phyloP scores from a whole-genome alignment of 2,797 vertebrate species.

The Margarornis squamiger region DNA sequence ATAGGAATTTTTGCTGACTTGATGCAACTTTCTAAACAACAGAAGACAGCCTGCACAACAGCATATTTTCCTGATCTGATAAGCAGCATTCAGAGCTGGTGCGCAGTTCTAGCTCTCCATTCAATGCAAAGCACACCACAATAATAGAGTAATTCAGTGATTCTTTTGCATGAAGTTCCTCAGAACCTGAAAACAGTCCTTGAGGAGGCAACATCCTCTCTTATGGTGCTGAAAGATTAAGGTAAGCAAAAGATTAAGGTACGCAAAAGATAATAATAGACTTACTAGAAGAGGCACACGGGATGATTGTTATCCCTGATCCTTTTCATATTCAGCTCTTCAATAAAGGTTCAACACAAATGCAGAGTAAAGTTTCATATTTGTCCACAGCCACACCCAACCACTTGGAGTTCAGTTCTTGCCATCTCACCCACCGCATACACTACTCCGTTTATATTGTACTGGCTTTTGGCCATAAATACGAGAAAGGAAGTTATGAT shows the following conservation, averaged over 20 bases:
- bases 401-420: neutral
- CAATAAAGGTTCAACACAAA: neutral
- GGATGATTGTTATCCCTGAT: neutral
- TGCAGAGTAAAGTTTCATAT: neutral
- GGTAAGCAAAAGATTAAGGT: conserved; percentile 20
- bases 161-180: neutral
- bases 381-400: conserved; percentile 1
- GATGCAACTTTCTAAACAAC: conserved; percentile 20
- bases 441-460: neutral
- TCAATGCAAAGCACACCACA: neutral
- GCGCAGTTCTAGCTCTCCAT: neutral
- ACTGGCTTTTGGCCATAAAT: conserved; percentile 57
- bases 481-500: conserved; percentile 66
- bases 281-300: neutral
- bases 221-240: neutral
- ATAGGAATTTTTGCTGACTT: conserved; percentile 31
- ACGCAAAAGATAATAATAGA: conserved; percentile 19
- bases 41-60: conserved; percentile 13
- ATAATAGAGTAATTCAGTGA: neutral
- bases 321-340: neutral
- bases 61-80: neutral
- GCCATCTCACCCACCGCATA: neutral
- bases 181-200: neutral
- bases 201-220: neutral
- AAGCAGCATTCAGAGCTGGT: neutral